Evolutionary conservation across 2,888 invertebrate species (phyloP).

Genomic region (Fragum sueziense): DNA sequence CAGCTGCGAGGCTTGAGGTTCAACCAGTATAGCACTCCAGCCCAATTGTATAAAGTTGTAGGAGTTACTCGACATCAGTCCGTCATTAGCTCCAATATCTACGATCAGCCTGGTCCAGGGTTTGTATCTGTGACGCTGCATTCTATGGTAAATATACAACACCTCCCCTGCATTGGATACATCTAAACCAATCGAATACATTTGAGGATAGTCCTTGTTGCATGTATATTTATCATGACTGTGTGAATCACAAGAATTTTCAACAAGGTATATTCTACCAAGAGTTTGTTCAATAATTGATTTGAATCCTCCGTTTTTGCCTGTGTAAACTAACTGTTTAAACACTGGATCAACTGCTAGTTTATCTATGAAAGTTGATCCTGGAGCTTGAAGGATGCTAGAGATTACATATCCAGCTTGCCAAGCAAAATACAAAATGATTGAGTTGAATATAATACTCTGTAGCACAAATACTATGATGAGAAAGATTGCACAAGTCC

Average conservation of each 20-base stretch:
- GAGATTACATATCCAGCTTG: slow-evolving; percentile 42
- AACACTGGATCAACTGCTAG: slow-evolving; percentile 47
- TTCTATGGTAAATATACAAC: slow-evolving; percentile 65
- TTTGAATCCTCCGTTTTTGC: slow-evolving; percentile 68
- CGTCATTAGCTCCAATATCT: slow-evolving; percentile 77
- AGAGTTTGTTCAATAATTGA: slow-evolving; percentile 66
- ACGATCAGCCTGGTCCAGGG: slow-evolving; percentile 65
- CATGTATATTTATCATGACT: neutral
- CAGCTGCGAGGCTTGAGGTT: slow-evolving; percentile 68
- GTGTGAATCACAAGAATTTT: neutral
- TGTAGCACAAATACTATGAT: slow-evolving; percentile 55
- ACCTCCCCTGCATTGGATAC: slow-evolving; percentile 73
- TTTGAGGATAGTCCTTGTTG: slow-evolving; percentile 28
- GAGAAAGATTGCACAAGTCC: neutral
- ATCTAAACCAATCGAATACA: slow-evolving; percentile 65
- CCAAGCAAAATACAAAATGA: slow-evolving; percentile 53
- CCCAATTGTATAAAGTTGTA: slow-evolving; percentile 76
- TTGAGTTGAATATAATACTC: slow-evolving; percentile 62
- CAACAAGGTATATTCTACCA: slow-evolving; percentile 66
- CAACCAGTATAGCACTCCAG: slow-evolving; percentile 76
- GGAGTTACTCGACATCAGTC: slow-evolving; percentile 74
- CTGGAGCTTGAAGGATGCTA: slow-evolving; percentile 45
- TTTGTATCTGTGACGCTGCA: slow-evolving; percentile 37
- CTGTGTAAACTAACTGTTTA: slow-evolving; percentile 53
- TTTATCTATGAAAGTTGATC: slow-evolving; percentile 57